Conservation (phyloP, 2,888 invertebrate genomes). For the Melanchra persicariae region DNA sequence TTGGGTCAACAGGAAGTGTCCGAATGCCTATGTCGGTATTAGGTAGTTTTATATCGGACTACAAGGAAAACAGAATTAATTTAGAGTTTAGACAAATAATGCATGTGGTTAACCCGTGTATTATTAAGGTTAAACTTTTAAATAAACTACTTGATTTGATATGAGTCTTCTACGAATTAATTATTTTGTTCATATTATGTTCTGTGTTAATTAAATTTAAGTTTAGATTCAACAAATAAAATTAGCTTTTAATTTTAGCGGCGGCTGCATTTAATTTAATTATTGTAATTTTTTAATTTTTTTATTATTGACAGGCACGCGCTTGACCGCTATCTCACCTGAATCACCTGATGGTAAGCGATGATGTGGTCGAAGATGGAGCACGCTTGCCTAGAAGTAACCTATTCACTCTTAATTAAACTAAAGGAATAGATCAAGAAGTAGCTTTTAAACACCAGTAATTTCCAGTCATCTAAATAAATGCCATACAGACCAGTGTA, state of each 20-base stretch:
- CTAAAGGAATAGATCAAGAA: neutral
- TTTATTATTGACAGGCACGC: too few relatives aligned
- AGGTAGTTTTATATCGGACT: conserved; percentile 9
- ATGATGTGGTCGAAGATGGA: too few relatives aligned
- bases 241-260: neutral
- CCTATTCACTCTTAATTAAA: too few relatives aligned
- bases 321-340: too few relatives aligned
- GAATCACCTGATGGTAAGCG: too few relatives aligned
- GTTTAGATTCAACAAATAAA: neutral
- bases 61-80: conserved; percentile 40
- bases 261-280: too few relatives aligned
- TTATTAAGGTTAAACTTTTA: conserved; percentile 7
- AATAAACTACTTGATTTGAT: conserved; percentile 4
- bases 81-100: conserved; percentile 1
- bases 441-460: neutral
- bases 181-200: too few relatives aligned
- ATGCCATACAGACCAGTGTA: too few relatives aligned
- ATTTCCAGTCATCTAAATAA: too few relatives aligned
- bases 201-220: neutral
- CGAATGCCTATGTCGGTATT: conserved; percentile 27
- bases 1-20: conserved; percentile 40
- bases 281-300: too few relatives aligned
- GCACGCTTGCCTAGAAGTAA: too few relatives aligned
- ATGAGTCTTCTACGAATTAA: too few relatives aligned
- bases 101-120: conserved; percentile 12